Conservation (phyloP, 2,113 vertebrate species). For the Labrus mixtus region DNA sequence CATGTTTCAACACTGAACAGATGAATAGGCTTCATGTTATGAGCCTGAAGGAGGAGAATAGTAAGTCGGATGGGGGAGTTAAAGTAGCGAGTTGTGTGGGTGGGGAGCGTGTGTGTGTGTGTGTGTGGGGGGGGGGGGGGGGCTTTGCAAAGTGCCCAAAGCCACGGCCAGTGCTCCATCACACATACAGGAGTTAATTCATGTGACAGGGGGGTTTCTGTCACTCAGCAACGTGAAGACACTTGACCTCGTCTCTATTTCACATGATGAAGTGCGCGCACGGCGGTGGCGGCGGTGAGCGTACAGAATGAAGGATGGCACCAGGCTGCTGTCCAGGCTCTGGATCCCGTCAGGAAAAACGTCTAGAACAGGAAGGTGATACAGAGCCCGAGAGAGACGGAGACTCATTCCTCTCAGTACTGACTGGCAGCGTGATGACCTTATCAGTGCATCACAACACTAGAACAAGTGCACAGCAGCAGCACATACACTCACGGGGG, state of each 20-base stretch:
- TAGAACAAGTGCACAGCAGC: slow-evolving; percentile 37
- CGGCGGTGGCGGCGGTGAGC: not conserved
- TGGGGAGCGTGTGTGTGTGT: no score
- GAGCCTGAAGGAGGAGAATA: slow-evolving; percentile 67
- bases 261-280: slow-evolving; percentile 66
- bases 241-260: slow-evolving; percentile 68
- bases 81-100: slow-evolving; percentile 19
- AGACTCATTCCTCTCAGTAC: slow-evolving; percentile 25
- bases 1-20: slow-evolving; percentile 76
- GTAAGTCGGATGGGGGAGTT: slow-evolving; percentile 32
- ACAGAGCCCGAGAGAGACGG: not conserved
- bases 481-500: slow-evolving; percentile 3
- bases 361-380: slow-evolving; percentile 37
- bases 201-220: slow-evolving; percentile 74
- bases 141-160: slow-evolving; percentile 59
- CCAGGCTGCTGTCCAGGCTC: slow-evolving; percentile 3
- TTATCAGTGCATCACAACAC: slow-evolving; percentile 65
- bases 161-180: slow-evolving; percentile 71
- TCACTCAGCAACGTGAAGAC: slow-evolving; percentile 62
- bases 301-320: slow-evolving; percentile 31
- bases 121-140: not conserved
- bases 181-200: slow-evolving; percentile 67
- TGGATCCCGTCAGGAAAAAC: slow-evolving; percentile 49
- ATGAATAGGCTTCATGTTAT: slow-evolving; percentile 77
- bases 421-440: slow-evolving; percentile 61